Percentiles rank a stretch among this genome's conserved stretches.
Evolutionary conservation across 2,888 invertebrate genomes (phyloP).

Genomic region (Lepidochitona cinerea): DNA sequence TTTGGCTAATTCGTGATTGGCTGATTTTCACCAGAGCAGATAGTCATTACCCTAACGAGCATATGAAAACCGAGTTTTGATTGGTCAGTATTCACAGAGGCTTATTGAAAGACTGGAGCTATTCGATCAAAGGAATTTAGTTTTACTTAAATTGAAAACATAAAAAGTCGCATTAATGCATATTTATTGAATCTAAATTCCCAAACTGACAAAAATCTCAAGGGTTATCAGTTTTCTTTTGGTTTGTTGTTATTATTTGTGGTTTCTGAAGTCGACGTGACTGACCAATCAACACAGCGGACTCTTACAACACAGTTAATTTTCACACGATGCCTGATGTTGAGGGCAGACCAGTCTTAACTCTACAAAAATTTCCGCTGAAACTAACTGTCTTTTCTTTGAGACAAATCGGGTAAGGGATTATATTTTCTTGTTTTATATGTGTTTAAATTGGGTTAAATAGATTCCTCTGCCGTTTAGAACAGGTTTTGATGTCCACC

Average conservation of each 20-base stretch:
- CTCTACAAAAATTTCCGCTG: conserved; percentile 66
- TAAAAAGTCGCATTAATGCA: too few relatives aligned
- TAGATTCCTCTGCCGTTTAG: background rate
- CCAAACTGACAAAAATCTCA: too few relatives aligned
- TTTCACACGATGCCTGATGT: conserved; percentile 63
- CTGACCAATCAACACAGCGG: background rate
- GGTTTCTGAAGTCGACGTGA: background rate
- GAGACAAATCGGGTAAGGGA: background rate
- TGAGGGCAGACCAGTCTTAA: conserved; percentile 64
- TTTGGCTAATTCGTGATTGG: conserved; percentile 28
- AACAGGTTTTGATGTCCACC: background rate
- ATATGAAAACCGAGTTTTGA: conserved; percentile 16
- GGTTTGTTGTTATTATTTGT: too few relatives aligned
- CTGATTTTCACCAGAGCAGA: conserved; percentile 27
- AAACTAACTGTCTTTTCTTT: background rate
- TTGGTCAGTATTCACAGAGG: conserved; percentile 25
- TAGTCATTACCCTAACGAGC: conserved; percentile 17
- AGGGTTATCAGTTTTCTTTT: too few relatives aligned
- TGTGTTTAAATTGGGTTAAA: background rate
- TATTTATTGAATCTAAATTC: too few relatives aligned
- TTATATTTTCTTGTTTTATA: background rate
- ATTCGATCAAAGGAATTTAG: too few relatives aligned
- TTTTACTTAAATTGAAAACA: too few relatives aligned
- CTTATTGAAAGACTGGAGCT: too few relatives aligned
- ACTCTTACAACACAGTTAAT: background rate